Evolutionary conservation across 2,797 vertebrate species (phyloP).

Genomic region (Acanthurus lineatus): DNA sequence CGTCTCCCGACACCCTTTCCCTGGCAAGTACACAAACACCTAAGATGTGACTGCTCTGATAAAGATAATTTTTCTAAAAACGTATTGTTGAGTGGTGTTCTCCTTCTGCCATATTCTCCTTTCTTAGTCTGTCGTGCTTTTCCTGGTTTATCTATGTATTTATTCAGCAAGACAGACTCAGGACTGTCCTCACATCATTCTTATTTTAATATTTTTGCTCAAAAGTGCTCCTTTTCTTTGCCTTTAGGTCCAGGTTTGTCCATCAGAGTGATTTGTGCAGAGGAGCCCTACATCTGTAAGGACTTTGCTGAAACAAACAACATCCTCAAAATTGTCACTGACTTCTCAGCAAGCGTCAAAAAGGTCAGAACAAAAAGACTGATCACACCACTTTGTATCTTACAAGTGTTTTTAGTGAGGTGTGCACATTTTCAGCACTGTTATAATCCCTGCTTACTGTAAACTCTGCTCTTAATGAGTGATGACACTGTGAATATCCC

Average conservation of each 20-base stretch:
- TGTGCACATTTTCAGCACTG: not conserved
- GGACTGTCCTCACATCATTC: not conserved
- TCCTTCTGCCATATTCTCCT: not conserved
- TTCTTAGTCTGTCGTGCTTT: not conserved
- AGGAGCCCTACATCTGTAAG: conserved; percentile 97
- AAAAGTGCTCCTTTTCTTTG: conserved; percentile 2
- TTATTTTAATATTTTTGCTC: not conserved
- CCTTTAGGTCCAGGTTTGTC: conserved; percentile 95
- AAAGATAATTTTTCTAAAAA: conserved; percentile 4
- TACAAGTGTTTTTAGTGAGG: not conserved
- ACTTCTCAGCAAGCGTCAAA: conserved; percentile 98
- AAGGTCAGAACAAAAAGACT: conserved; percentile 86
- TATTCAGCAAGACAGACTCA: not conserved
- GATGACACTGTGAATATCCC: not conserved
- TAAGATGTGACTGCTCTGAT: not conserved
- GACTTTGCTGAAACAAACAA: conserved; percentile 99
- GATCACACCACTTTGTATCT: not conserved
- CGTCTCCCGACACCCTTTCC: conserved; percentile 96
- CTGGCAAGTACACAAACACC: conserved; percentile 83
- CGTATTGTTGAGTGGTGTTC: not conserved
- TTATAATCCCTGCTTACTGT: conserved; percentile 1
- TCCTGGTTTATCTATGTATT: not conserved
- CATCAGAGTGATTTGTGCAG: conserved; percentile 98
- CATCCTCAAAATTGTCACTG: conserved; percentile 97
- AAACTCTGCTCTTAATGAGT: not conserved